Evolutionary conservation across 2,797 vertebrate species (phyloP), one percentile per base, ranked within the genome.

Genomic region (Trachurus trachurus): DNA sequence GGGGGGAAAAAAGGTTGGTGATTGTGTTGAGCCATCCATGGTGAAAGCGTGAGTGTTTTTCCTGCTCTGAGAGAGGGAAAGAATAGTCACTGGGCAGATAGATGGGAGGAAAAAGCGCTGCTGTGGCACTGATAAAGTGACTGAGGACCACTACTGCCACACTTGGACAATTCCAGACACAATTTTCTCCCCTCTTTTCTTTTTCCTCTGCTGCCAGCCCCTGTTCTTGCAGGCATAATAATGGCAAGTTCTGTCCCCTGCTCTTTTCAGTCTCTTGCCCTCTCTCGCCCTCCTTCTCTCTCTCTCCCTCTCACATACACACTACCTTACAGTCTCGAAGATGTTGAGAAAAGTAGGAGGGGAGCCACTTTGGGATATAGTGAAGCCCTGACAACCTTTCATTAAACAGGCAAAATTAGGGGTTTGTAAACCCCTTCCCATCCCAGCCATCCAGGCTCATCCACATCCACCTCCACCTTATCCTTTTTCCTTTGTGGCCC

Each of bases 91-190:
- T 68, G 84, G 88, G 88, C 85, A 92, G 90, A 92, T 87, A 87
- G 90, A 93, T 90, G 89, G 87, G 86, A 91, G 83, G 88, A 86
- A 88, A 89, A 92, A 82, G 84, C 78, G 73, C 91, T 86, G 91
- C 90, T 82, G 81, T 94, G 93, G 94, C 93, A 93, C 94, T 93
- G 93, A 94, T 94, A 95, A 95, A 94, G 94, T 94, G 93, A 94
- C 92, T 90, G 91, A 92, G 87, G 88, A 91, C 91, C 91, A 92
- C 85, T 84, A 85, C 89, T 89, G 93, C 89, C 84, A 93, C 91
- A 92, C 90, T 91, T 90, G 90, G 87, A 92, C 88, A 93, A 93
- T 91, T 92, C 88, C 91, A 92, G 88, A 92, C 88, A 88, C 93
- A 95, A 94, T 95, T 93, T 93, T 91, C 85, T 85, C 70, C 74